Conservation (phyloP, 2,888 invertebrate species). For the Drosophila atripex region DNA sequence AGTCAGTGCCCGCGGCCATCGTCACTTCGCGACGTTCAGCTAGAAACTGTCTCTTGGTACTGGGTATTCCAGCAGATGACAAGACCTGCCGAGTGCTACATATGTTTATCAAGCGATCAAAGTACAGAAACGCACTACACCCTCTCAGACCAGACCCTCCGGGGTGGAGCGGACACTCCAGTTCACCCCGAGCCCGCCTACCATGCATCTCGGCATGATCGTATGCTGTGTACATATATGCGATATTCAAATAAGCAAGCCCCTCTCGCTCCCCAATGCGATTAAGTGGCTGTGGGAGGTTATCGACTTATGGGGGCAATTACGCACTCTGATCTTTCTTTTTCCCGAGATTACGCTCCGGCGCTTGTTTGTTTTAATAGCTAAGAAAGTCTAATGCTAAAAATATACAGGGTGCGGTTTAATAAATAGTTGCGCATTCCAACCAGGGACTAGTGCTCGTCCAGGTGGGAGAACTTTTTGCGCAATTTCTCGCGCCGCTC, state of each 20-base stretch:
- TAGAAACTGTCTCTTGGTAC: background rate
- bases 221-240: background rate
- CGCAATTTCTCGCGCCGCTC: constrained; percentile 97
- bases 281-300: constrained; percentile 1
- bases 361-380: constrained; percentile 12
- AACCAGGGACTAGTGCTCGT: constrained; percentile 87
- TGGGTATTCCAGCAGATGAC: background rate
- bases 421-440: constrained; percentile 15
- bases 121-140: background rate
- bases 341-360: constrained; percentile 2
- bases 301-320: constrained; percentile 1
- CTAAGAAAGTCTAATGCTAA: constrained; percentile 27
- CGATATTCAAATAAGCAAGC: constrained; percentile 6
- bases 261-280: background rate
- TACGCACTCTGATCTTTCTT: background rate
- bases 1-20: constrained; percentile 5
- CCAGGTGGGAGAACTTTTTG: constrained; percentile 92
- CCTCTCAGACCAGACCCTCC: background rate
- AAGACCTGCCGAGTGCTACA: background rate
- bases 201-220: background rate
- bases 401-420: constrained; percentile 26
- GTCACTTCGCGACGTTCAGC: background rate
- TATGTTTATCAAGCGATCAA: background rate
- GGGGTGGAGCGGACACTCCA: background rate
- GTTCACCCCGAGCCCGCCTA: background rate